phyloP scores from a whole-genome alignment of 2,888 invertebrate genomes.

The Coleophora deauratella region DNA sequence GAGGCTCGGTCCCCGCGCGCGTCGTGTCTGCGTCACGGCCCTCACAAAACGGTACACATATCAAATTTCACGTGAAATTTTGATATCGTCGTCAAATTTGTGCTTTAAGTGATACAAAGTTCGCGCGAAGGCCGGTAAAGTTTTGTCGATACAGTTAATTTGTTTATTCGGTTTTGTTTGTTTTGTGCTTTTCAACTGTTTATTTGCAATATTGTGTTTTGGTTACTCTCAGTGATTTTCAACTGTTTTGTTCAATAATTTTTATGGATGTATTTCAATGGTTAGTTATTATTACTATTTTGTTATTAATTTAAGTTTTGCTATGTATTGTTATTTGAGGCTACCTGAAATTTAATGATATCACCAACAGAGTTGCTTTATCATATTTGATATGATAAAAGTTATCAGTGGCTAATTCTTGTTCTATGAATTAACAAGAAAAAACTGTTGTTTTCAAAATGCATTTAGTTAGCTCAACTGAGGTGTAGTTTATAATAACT shows the following conservation, averaged over 20 bases:
- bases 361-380: slow-evolving; percentile 65
- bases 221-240: slow-evolving; percentile 49
- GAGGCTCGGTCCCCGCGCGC: slow-evolving; percentile 50
- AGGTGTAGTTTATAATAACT: too few species aligned
- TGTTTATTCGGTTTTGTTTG: slow-evolving; percentile 24
- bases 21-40: slow-evolving; percentile 29
- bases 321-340: too few species aligned
- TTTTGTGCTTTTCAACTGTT: slow-evolving; percentile 27
- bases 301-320: slow-evolving; percentile 10
- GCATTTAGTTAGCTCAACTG: too few species aligned
- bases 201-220: slow-evolving; percentile 53
- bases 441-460: too few species aligned
- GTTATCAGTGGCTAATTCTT: slow-evolving; percentile 43
- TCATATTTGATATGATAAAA: slow-evolving; percentile 61
- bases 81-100: slow-evolving; percentile 67
- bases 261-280: slow-evolving; percentile 44
- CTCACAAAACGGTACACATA: slow-evolving; percentile 58
- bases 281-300: slow-evolving; percentile 24
- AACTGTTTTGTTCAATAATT: slow-evolving; percentile 28
- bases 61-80: slow-evolving; percentile 71
- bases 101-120: slow-evolving; percentile 56
- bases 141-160: slow-evolving; percentile 23
- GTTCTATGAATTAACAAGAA: slow-evolving; percentile 32
- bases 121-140: slow-evolving; percentile 50
- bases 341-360: slow-evolving; percentile 29